phyloP scores from a whole-genome alignment of 2,797 vertebrate species.

The Typhlichthys subterraneus region DNA sequence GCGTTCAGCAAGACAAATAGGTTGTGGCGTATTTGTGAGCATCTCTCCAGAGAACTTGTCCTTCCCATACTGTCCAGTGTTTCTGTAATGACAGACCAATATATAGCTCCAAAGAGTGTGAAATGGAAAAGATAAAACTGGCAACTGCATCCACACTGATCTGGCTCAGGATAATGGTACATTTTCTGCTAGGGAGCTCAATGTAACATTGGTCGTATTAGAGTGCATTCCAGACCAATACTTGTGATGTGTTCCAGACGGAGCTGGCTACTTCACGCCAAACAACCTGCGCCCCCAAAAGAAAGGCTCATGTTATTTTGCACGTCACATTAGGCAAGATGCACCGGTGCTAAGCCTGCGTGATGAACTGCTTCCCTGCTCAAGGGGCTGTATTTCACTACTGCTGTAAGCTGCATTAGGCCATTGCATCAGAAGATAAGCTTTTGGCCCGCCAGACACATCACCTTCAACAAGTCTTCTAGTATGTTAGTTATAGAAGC shows the following conservation, averaged over 20 bases:
- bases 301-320: conserved; percentile 8
- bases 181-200: conserved; percentile 42
- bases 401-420: conserved; percentile 58
- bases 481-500: conserved; percentile 7
- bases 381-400: conserved; percentile 49
- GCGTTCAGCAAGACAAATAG: not conserved
- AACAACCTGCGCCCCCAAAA: conserved; percentile 12
- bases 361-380: conserved; percentile 46
- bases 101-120: conserved; percentile 58
- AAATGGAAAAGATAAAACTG: conserved; percentile 59
- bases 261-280: conserved; percentile 5
- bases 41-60: conserved; percentile 17
- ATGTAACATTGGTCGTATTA: conserved; percentile 23
- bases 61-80: conserved; percentile 1
- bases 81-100: conserved; percentile 39
- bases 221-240: conserved; percentile 34
- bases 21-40: not conserved
- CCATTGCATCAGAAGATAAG: conserved; percentile 52
- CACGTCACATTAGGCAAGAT: conserved; percentile 35
- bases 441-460: conserved; percentile 36
- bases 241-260: not conserved
- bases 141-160: conserved; percentile 28
- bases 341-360: conserved; percentile 41
- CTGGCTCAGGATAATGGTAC: conserved; percentile 44
- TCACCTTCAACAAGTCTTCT: conserved; percentile 43